These are phyloP conservation scores for Oscheius sp. DNA, from an alignment of 2,888 invertebrate species.

Conservation along the genomic window DNA sequence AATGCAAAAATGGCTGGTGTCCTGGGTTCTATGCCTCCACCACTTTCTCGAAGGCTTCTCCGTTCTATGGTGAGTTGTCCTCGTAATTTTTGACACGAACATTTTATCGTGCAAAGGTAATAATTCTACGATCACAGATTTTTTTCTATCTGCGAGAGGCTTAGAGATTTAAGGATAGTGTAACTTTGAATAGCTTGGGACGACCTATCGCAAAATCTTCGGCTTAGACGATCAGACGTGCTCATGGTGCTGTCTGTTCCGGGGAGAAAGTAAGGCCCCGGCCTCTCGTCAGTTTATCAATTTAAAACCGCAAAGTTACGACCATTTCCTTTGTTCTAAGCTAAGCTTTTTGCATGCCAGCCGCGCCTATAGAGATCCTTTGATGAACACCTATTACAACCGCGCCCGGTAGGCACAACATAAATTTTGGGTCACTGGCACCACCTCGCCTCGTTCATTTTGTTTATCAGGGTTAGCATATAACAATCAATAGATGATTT, in stretches of 20 bases:
- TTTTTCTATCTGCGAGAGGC: too few species aligned
- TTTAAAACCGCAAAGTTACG: neutral
- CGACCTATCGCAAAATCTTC: too few species aligned
- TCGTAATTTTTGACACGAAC: neutral
- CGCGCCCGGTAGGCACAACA: slow-evolving; percentile 28
- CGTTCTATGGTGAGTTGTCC: slow-evolving; percentile 52
- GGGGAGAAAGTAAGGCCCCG: too few species aligned
- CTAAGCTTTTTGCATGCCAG: slow-evolving; percentile 25
- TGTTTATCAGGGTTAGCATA: neutral
- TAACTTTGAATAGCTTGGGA: too few species aligned
- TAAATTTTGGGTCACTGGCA: slow-evolving; percentile 35
- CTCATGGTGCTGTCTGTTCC: too few species aligned
- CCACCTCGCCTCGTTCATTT: slow-evolving; percentile 11
- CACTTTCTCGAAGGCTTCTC: slow-evolving; percentile 56
- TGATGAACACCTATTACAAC: slow-evolving; percentile 38
- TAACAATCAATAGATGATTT: neutral
- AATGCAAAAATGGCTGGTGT: slow-evolving; percentile 39
- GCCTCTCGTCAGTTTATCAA: too few species aligned
- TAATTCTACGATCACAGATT: too few species aligned
- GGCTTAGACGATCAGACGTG: too few species aligned
- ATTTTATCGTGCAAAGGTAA: too few species aligned
- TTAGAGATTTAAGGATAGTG: too few species aligned
- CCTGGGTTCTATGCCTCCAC: slow-evolving; percentile 55
- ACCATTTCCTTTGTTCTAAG: slow-evolving; percentile 17
- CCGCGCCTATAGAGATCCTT: slow-evolving; percentile 28